Conservation (phyloP, 2,888 invertebrate genomes). For the Heliconius ismenius region DNA sequence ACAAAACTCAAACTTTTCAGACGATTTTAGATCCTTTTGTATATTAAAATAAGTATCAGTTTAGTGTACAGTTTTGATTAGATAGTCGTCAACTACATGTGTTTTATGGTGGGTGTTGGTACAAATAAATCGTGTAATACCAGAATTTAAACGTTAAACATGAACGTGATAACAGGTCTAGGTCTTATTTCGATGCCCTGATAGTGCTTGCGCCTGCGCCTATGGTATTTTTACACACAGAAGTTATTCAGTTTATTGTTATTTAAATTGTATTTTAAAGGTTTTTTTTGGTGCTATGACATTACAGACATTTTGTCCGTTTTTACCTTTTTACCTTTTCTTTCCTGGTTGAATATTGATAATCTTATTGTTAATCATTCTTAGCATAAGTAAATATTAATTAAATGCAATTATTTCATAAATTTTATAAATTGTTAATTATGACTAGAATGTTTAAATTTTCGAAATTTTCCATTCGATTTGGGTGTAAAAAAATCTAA, state of each 20-base stretch:
- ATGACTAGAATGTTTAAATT: too few relatives aligned
- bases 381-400: too few relatives aligned
- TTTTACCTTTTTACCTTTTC: not conserved
- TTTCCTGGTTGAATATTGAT: not conserved
- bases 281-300: not conserved
- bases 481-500: too few relatives aligned
- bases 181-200: slow-evolving; percentile 39
- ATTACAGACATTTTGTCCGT: not conserved
- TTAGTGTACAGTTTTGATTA: not conserved
- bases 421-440: too few relatives aligned
- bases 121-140: slow-evolving; percentile 42
- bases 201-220: slow-evolving; percentile 11
- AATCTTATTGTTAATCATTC: not conserved
- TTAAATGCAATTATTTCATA: too few relatives aligned
- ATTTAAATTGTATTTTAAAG: not conserved
- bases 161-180: slow-evolving; percentile 30
- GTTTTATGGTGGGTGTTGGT: slow-evolving; percentile 39
- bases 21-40: slow-evolving; percentile 2
- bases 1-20: slow-evolving; percentile 17
- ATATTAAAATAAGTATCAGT: not conserved
- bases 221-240: not conserved
- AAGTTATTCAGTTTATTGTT: not conserved
- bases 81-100: slow-evolving; percentile 37
- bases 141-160: slow-evolving; percentile 39
- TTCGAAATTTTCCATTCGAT: too few relatives aligned